A percentile compares a stretch with the other conserved stretches of the same genome.
Conservation (phyloP, 2,113 vertebrate genomes). For the Garra rufa region DNA sequence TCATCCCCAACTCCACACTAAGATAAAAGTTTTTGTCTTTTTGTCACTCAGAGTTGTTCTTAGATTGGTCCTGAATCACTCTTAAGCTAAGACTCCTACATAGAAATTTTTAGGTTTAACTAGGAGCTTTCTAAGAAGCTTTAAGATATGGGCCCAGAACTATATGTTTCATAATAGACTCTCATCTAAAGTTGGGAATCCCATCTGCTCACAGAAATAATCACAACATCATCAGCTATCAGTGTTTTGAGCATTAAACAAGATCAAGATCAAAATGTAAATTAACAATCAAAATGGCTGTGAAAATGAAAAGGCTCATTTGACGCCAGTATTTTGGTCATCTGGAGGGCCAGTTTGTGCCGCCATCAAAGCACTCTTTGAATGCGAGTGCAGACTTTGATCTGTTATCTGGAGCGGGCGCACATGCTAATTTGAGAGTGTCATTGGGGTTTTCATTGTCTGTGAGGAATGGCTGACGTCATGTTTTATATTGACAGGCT, state of each 20-base stretch:
- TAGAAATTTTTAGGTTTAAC: too few relatives aligned
- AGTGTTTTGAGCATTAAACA: neutral
- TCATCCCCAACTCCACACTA: too few relatives aligned
- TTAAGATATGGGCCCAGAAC: too few relatives aligned
- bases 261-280: neutral
- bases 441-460: constrained; percentile 59
- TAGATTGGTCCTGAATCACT: too few relatives aligned
- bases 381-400: constrained; percentile 42
- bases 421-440: constrained; percentile 45
- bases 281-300: neutral
- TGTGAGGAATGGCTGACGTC: constrained; percentile 14
- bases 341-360: neutral
- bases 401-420: constrained; percentile 56
- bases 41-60: too few relatives aligned
- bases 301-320: neutral
- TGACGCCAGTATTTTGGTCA: neutral
- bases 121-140: too few relatives aligned
- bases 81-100: too few relatives aligned
- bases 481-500: constrained; percentile 23
- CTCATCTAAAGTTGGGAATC: neutral
- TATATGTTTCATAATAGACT: neutral
- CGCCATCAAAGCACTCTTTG: constrained; percentile 22
- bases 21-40: too few relatives aligned
- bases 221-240: neutral
- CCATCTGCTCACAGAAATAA: neutral